Evolutionary conservation across 2,888 invertebrate species (phyloP).

Genomic region (Leptogaster cylindrica): DNA sequence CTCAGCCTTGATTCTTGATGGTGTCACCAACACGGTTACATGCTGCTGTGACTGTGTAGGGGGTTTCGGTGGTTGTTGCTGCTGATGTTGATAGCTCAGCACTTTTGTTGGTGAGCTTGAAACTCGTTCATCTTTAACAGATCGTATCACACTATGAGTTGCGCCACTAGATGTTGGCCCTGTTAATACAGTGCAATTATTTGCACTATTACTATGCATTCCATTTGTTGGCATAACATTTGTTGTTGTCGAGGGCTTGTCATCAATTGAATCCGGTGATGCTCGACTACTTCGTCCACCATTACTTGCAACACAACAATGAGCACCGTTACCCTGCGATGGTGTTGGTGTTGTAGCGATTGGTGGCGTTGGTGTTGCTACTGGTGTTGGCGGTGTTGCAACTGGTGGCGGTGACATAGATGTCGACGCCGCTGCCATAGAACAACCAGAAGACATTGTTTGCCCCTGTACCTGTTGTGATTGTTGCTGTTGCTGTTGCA

Average conservation of each 20-base stretch:
- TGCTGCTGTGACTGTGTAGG: slow-evolving; percentile 57
- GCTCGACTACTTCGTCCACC: slow-evolving; percentile 58
- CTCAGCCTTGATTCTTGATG: slow-evolving; percentile 62
- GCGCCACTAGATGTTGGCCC: slow-evolving; percentile 46
- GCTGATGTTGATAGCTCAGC: slow-evolving; percentile 56
- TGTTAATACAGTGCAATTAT: slow-evolving; percentile 15
- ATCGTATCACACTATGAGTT: slow-evolving; percentile 60
- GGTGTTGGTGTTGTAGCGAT: slow-evolving; percentile 53
- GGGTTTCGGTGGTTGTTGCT: slow-evolving; percentile 52
- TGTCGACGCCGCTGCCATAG: slow-evolving; percentile 54
- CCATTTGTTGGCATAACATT: slow-evolving; percentile 40
- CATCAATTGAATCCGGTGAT: slow-evolving; percentile 60
- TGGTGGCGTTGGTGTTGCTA: slow-evolving; percentile 51
- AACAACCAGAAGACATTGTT: slow-evolving; percentile 51
- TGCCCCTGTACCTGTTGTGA: slow-evolving; percentile 48
- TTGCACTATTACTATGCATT: slow-evolving; percentile 44
- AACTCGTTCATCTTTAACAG: slow-evolving; percentile 60
- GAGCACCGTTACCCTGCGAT: slow-evolving; percentile 55
- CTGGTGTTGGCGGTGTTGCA: slow-evolving; percentile 47
- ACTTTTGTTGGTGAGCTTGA: slow-evolving; percentile 59
- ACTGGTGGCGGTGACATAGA: slow-evolving; percentile 55
- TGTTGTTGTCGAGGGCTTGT: slow-evolving; percentile 58
- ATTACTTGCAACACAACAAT: slow-evolving; percentile 54
- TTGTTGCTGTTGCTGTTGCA: slow-evolving; percentile 51
- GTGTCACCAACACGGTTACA: slow-evolving; percentile 64